Base-by-base conservation (phyloP, 2,113 vertebrate species). In the Colinus virginianus region DNA sequence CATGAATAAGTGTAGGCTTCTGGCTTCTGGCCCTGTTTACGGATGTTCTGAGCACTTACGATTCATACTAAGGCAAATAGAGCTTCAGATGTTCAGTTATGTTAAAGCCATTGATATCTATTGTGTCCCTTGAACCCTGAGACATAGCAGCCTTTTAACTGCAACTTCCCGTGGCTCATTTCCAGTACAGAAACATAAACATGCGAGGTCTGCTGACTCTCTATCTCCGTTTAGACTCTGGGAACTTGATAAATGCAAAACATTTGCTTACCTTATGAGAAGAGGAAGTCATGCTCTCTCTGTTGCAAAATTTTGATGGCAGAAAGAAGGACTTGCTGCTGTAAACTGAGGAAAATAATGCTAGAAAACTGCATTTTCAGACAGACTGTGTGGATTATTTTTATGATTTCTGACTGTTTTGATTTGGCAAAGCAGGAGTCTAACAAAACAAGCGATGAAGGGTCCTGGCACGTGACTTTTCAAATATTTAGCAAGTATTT, bases 201-300 rank as follows among this genome's bases (percentile, higher is more conserved):
- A 96, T 90, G 80, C 81, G 88, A 94, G 88, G 86, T 93, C 95
- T 95, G 92, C 90, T 92, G 92, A 87, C 90, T 95, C 77, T 64
- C 63, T 49, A 92, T 92, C 95, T 96, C 90, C 84, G 66, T 92
- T 95, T 95, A 96, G 88, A 59, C 86, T 84, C 90, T 93, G 94
- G 88, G 95, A 97, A 95, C 94, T 95, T 94, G 91, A 97, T 88
- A 95, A 96, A 96, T 78, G 93, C 95, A 94, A 94, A 97, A 92
- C 93, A 94, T 95, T 97, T 95, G 92, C 93, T 94, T 97, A 95
- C 95, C 90, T 96, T 96, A 95, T 77, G 79, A 89, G 85, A 84
- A 90, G 59, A 91, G 93, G 93, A 93, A 94, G 88, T 95, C 63
- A 0, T 84, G 88, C 63, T 95, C 80, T 95, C 80, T 77, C 78